A percentile compares a stretch with the other conserved stretches of the same genome.
Evolutionary conservation across 2,797 vertebrate species (phyloP).

Genomic region (Florisuga fusca): DNA sequence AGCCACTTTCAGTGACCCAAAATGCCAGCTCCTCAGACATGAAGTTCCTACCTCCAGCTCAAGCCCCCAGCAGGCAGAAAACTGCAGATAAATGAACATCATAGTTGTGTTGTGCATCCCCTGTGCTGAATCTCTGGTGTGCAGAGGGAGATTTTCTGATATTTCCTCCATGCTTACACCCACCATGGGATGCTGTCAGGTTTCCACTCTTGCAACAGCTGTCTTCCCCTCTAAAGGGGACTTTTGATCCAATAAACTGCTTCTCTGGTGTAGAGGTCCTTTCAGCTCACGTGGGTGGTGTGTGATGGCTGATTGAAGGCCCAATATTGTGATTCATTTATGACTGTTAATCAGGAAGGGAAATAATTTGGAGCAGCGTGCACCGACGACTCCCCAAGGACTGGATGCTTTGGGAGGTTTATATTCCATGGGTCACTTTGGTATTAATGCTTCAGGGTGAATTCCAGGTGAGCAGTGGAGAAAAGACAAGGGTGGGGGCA

Average conservation of each 20-base stretch:
- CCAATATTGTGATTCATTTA: background rate
- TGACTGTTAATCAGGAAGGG: slow-evolving; percentile 57
- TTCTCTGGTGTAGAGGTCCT: slow-evolving; percentile 28
- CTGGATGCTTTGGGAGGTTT: background rate
- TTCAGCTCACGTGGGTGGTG: slow-evolving; percentile 40
- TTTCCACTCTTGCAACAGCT: background rate
- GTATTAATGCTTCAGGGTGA: background rate
- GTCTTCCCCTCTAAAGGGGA: background rate
- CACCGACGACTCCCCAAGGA: fast-evolving
- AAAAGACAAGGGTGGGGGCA: background rate
- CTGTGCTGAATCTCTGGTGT: background rate
- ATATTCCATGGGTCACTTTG: background rate
- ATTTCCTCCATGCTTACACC: background rate
- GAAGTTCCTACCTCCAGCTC: slow-evolving; percentile 9
- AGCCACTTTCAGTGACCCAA: background rate
- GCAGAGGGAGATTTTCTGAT: slow-evolving; percentile 37
- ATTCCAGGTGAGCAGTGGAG: background rate
- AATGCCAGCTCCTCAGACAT: background rate
- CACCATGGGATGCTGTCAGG: background rate
- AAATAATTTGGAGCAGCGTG: background rate
- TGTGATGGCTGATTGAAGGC: slow-evolving; percentile 33
- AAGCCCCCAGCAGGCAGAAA: background rate
- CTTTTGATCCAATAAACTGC: slow-evolving; percentile 58
- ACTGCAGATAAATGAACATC: slow-evolving; percentile 36
- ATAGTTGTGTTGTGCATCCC: background rate